These are phyloP conservation scores for Myotis findleyi DNA, from an alignment of 2,797 vertebrate species.

Conservation along the genomic window DNA sequence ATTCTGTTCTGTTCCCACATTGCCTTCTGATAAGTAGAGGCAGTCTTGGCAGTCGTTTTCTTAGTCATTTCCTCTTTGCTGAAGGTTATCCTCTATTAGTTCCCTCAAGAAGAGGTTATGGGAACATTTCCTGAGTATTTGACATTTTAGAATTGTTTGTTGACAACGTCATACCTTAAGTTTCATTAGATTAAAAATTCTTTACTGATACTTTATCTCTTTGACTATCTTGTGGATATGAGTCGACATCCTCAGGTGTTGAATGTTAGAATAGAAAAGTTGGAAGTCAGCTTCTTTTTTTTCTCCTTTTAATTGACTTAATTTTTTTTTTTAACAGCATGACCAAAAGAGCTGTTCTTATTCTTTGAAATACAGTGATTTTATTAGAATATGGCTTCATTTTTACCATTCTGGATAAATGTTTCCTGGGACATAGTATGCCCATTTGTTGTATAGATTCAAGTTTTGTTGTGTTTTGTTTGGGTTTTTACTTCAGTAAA, in stretches of 20 bases:
- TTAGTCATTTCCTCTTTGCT: constrained; percentile 15
- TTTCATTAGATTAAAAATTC: not conserved
- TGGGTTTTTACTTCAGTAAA: not conserved
- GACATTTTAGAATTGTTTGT: constrained; percentile 38
- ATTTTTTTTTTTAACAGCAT: not conserved
- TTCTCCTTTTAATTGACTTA: not conserved
- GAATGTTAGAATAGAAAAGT: not conserved
- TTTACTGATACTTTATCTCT: not conserved
- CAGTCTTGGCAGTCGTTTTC: not conserved
- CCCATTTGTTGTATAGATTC: not conserved
- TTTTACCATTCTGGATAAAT: not conserved
- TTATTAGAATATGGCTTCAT: not conserved
- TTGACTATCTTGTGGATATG: not conserved
- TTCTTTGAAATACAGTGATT: not conserved
- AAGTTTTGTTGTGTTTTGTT: not conserved
- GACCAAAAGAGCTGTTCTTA: not conserved
- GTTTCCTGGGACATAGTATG: not conserved
- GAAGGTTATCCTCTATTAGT: not conserved
- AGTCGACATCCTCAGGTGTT: not conserved
- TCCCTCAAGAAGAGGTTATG: not conserved
- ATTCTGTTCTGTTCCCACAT: not conserved
- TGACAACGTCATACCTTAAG: not conserved
- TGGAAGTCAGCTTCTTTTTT: not conserved
- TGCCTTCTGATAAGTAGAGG: not conserved
- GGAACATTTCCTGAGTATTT: not conserved